Evolutionary conservation across 1,140 invertebrate species (phyloP), one percentile per base, ranked within the genome.

Genomic region (Drosophila aff.): DNA sequence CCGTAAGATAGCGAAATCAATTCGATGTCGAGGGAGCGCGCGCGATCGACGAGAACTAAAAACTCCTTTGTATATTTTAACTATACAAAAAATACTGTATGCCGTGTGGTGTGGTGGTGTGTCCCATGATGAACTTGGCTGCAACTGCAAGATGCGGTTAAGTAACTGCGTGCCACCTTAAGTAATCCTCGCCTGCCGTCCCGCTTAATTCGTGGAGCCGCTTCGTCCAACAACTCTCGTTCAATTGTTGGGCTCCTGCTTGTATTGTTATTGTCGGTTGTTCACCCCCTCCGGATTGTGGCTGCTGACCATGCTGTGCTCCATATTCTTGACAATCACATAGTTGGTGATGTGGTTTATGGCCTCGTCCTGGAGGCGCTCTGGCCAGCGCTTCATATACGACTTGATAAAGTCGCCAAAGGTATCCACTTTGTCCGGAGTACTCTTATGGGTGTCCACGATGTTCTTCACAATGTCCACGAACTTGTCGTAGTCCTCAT

Each of bases 271-370:
- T 90, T 90, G 85, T 75, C 85, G 64, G 65, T 90, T 90, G 52
- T 86, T 90, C 31, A 90, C 85, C 31, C 82, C 82, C 68, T 90
- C 85, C 10, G 85, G 85, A 67, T 90, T 90, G 52, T 90, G 85
- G 47, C 71, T 72, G 57, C 76, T 80, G 67, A 80, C 90, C 77
- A 92, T 85, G 61, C 81, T 91, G 46, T 92, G 85, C 64, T 92
- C 91, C 91, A 92, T 92, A n/a, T 92, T 92, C 79, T 92, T 92
- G 36, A 92, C 91, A 73, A 92, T 84, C 50, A 92, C 87, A 63
- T 92, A 92, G 68, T 92, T 92, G 11, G 91, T 92, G 58, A 92
- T 92, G 38, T 92, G 91, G 76, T 91, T 92, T 49, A 92, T 92
- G 55, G 91, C 91, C 81, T 92, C 91, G 53, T 92, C 91, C 79